Conservation (phyloP, 1,140 invertebrate genomes). For the Drosophila gunungcola region DNA sequence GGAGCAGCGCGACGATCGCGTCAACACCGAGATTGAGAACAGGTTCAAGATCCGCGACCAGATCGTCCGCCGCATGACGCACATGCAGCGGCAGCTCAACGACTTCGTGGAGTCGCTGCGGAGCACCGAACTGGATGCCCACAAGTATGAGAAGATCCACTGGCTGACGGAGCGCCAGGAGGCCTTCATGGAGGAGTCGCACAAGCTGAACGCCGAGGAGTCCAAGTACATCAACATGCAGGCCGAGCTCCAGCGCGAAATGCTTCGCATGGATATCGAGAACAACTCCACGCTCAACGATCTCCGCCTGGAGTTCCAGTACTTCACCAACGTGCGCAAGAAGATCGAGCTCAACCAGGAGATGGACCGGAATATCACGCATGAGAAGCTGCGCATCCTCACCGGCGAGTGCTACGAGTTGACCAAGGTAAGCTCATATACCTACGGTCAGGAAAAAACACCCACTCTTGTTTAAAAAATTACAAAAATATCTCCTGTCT, state of each 20-base stretch:
- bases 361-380: slow-evolving; percentile 54
- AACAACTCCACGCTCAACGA: slow-evolving; percentile 62
- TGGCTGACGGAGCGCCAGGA: slow-evolving; percentile 68
- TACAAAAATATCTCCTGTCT: too few relatives aligned
- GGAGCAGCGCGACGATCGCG: slow-evolving; percentile 67
- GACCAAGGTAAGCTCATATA: slow-evolving; percentile 48
- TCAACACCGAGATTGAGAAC: slow-evolving; percentile 70
- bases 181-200: slow-evolving; percentile 58
- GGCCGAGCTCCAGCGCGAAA: slow-evolving; percentile 52
- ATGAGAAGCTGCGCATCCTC: slow-evolving; percentile 68
- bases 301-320: slow-evolving; percentile 65
- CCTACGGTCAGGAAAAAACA: too few relatives aligned
- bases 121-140: slow-evolving; percentile 65
- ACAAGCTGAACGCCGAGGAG: slow-evolving; percentile 64
- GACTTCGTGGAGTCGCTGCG: slow-evolving; percentile 63
- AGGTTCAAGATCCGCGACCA: slow-evolving; percentile 68
- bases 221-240: slow-evolving; percentile 26
- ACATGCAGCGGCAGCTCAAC: slow-evolving; percentile 62
- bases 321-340: slow-evolving; percentile 69
- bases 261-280: slow-evolving; percentile 61
- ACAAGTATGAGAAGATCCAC: slow-evolving; percentile 70
- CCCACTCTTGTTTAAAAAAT: too few relatives aligned
- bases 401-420: slow-evolving; percentile 66
- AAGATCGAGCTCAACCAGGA: slow-evolving; percentile 67
- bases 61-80: slow-evolving; percentile 57